Conservation (phyloP, 2,797 vertebrate genomes). For the Karalla daura region DNA sequence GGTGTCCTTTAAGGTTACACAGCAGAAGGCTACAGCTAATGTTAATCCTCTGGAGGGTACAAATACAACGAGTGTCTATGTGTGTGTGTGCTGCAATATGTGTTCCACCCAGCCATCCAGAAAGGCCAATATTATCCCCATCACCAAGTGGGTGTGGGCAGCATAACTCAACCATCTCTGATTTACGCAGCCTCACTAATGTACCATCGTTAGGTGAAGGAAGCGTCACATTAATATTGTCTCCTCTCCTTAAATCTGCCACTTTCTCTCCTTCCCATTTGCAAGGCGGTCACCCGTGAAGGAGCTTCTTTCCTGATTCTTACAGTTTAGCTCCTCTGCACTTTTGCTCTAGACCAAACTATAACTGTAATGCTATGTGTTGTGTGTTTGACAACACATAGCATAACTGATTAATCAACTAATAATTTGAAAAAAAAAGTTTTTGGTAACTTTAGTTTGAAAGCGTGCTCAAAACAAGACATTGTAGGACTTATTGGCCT, state of each 20-base stretch:
- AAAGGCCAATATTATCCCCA: slow-evolving; percentile 53
- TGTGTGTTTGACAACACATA: too few species aligned
- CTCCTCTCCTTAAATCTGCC: slow-evolving; percentile 55
- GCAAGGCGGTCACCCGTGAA: slow-evolving; percentile 55
- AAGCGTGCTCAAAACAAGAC: too few species aligned
- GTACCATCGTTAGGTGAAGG: slow-evolving; percentile 32
- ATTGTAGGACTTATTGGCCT: too few species aligned
- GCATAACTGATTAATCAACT: too few species aligned
- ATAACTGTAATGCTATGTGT: too few species aligned
- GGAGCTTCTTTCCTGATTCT: slow-evolving; percentile 24
- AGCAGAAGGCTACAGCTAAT: neutral
- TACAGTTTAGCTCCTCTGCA: neutral
- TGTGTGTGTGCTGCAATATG: slow-evolving; percentile 1
- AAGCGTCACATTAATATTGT: slow-evolving; percentile 50
- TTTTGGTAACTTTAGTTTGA: too few species aligned
- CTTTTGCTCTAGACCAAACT: too few species aligned
- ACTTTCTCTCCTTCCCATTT: slow-evolving; percentile 20
- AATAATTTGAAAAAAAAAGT: too few species aligned
- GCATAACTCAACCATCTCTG: slow-evolving; percentile 48
- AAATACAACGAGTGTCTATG: neutral
- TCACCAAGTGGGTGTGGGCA: slow-evolving; percentile 32
- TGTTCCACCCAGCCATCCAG: slow-evolving; percentile 25
- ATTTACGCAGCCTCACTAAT: slow-evolving; percentile 56
- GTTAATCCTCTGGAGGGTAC: neutral
- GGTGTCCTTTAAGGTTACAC: too few species aligned